phyloP scores from a whole-genome alignment of 2,888 invertebrate species.

The Scaptomyza reducta region DNA sequence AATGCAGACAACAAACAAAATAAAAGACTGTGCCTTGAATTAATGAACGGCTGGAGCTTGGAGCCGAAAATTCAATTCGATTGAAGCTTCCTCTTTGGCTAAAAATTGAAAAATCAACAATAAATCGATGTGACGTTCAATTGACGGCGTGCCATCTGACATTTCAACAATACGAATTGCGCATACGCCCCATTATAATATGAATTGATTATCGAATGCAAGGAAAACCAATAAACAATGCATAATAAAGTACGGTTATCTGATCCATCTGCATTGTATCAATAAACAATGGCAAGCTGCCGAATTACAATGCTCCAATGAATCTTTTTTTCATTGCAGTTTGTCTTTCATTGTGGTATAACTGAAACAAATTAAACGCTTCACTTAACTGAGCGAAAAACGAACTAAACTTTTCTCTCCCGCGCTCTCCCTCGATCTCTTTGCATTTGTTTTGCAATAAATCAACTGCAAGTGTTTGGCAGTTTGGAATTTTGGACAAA shows the following conservation, averaged over 20 bases:
- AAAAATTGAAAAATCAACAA: constrained; percentile 3
- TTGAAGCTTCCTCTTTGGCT: constrained; percentile 24
- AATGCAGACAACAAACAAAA: constrained; percentile 21
- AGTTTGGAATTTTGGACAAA: constrained; percentile 25
- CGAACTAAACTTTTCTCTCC: not conserved
- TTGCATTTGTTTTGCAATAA: constrained; percentile 44
- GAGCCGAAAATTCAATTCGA: constrained; percentile 14
- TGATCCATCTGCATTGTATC: constrained; percentile 6
- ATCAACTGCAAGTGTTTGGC: constrained; percentile 28
- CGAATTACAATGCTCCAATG: constrained; percentile 65
- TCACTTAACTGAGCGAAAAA: constrained; percentile 3
- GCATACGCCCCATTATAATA: constrained; percentile 54
- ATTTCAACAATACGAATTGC: constrained; percentile 48
- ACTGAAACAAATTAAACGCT: constrained; percentile 16
- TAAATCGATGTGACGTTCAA: constrained; percentile 11
- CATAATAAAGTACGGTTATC: constrained; percentile 43
- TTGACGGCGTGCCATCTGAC: constrained; percentile 41
- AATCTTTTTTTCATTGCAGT: constrained; percentile 36
- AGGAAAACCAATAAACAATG: constrained; percentile 63
- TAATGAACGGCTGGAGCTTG: constrained; percentile 45
- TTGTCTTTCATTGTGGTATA: constrained; percentile 26
- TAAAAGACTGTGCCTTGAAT: constrained; percentile 50
- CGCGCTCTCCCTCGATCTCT: not conserved
- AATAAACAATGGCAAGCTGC: constrained; percentile 30
- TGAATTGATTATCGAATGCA: constrained; percentile 30